Percentiles rank a stretch among this genome's conserved stretches.
phyloP scores from a whole-genome alignment of 2,797 vertebrate genomes.

The Sandelia bainsii region DNA sequence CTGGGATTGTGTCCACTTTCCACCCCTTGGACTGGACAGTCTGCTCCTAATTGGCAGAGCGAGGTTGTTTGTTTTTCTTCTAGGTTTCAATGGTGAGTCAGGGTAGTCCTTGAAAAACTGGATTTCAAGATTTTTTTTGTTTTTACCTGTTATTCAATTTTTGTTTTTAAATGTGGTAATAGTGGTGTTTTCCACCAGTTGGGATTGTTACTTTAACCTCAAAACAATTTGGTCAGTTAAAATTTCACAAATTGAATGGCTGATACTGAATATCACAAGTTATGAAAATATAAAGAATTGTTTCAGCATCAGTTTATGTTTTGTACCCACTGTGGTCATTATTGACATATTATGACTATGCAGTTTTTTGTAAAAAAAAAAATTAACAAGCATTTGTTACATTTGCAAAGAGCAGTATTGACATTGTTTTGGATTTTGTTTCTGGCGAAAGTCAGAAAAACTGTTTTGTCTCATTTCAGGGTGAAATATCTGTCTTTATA shows the following conservation, averaged over 20 bases:
- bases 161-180: not conserved
- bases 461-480: too few species aligned
- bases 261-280: too few species aligned
- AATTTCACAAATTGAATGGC: too few species aligned
- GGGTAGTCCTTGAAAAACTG: conserved; percentile 3
- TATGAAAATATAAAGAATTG: too few species aligned
- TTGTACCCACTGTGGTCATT: not conserved
- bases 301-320: not conserved
- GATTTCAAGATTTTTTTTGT: not conserved
- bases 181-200: not conserved
- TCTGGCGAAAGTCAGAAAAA: too few species aligned
- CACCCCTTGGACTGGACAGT: conserved; percentile 18
- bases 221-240: not conserved
- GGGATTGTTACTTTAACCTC: not conserved
- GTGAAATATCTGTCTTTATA: too few species aligned
- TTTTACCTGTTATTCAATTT: not conserved
- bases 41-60: conserved; percentile 8
- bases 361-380: too few species aligned
- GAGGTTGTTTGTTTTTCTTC: conserved; percentile 8
- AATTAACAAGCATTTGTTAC: too few species aligned
- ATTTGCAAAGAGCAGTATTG: too few species aligned
- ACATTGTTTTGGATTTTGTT: too few species aligned
- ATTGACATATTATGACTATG: too few species aligned
- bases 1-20: conserved; percentile 51
- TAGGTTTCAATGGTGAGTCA: conserved; percentile 18